Conservation (phyloP, 2,797 vertebrate genomes). For the Sphenopsis melanotis region DNA sequence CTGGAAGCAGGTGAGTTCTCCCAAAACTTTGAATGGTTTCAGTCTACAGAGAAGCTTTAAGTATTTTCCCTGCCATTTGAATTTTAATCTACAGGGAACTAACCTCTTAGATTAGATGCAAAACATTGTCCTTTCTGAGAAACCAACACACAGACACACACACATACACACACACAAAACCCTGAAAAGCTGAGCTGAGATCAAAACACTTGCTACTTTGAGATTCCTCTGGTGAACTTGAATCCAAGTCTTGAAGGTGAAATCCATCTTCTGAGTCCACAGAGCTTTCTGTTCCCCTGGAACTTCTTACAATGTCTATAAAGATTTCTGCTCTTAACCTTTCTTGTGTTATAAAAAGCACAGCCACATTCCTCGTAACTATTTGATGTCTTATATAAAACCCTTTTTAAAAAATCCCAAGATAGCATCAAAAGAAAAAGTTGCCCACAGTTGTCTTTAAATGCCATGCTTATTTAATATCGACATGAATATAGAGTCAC, state of each 20-base stretch:
- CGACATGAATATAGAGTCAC: conserved; percentile 60
- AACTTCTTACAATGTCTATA: conserved; percentile 73
- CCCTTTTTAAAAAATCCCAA: conserved; percentile 68
- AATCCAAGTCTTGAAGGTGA: conserved; percentile 72
- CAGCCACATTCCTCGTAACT: conserved; percentile 71
- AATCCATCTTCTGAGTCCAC: conserved; percentile 65
- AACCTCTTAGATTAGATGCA: conserved; percentile 59
- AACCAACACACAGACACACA: not conserved
- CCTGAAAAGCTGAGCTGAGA: conserved; percentile 20
- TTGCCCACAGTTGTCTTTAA: conserved; percentile 66
- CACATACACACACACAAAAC: not conserved
- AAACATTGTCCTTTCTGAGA: conserved; percentile 19
- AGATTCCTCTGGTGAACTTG: conserved; percentile 66
- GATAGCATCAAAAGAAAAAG: conserved; percentile 75
- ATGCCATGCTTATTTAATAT: conserved; percentile 74
- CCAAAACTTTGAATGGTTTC: not conserved
- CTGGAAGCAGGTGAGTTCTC: not conserved
- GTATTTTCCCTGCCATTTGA: not conserved
- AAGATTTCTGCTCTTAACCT: conserved; percentile 78
- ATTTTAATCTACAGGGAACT: conserved; percentile 1
- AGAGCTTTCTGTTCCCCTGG: conserved; percentile 69
- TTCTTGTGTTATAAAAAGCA: conserved; percentile 77
- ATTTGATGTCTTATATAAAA: conserved; percentile 79
- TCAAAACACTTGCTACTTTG: conserved; percentile 47
- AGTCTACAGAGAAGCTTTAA: not conserved